These are phyloP conservation scores for Caradrina clavipalpis DNA, from an alignment of 2,888 invertebrate genomes.

Conservation along the genomic window DNA sequence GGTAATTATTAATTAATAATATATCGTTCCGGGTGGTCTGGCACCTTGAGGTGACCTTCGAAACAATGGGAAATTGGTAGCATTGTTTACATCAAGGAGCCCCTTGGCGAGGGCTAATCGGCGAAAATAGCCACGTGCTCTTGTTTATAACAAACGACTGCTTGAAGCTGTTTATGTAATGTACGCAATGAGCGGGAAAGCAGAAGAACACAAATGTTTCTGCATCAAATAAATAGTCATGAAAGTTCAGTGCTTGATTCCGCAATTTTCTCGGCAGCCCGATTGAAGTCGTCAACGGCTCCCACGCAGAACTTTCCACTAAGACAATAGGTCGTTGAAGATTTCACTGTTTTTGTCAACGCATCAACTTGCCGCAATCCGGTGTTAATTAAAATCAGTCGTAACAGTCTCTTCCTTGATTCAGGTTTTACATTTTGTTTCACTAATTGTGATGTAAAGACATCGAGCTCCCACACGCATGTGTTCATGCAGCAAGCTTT, in stretches of 20 bases:
- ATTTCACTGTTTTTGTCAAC: conserved; percentile 90
- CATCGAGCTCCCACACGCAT: conserved; percentile 65
- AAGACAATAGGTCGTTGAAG: conserved; percentile 85
- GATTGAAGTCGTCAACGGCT: conserved; percentile 74
- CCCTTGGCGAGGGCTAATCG: conserved; percentile 16
- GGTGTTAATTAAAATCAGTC: conserved; percentile 81
- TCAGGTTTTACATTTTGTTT: conserved; percentile 67
- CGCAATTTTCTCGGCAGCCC: conserved; percentile 80
- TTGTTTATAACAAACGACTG: conserved; percentile 19
- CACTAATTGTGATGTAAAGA: conserved; percentile 70
- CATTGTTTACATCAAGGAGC: conserved; percentile 56
- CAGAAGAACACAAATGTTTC: conserved; percentile 45
- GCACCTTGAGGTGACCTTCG: conserved; percentile 76
- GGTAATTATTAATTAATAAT: conserved; percentile 68
- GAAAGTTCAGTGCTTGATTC: conserved; percentile 76
- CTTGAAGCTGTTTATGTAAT: conserved; percentile 35
- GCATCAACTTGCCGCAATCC: conserved; percentile 71
- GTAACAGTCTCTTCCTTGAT: conserved; percentile 79
- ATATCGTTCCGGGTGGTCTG: conserved; percentile 74
- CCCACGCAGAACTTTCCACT: conserved; percentile 86
- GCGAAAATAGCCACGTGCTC: conserved; percentile 50
- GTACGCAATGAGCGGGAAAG: conserved; percentile 54
- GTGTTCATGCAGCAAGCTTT: conserved; percentile 53
- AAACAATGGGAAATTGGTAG: conserved; percentile 70
- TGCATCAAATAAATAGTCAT: conserved; percentile 62